These are phyloP conservation scores for Strigops habroptila DNA, from an alignment of 2,113 vertebrate species.

Conservation along the genomic window DNA sequence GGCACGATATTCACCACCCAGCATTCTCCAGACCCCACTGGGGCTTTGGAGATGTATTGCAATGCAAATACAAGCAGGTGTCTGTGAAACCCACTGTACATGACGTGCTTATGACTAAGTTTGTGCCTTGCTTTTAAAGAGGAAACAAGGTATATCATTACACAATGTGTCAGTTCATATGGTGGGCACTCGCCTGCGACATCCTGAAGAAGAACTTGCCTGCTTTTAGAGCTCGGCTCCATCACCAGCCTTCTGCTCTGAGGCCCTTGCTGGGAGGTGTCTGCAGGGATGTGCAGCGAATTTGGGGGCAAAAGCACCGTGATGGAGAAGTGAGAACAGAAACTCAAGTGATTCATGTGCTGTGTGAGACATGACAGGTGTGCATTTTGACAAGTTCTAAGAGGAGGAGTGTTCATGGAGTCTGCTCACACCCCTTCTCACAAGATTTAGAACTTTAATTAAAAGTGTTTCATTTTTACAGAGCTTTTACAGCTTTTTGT, in stretches of 20 bases:
- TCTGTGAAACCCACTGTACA: background rate
- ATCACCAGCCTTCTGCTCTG: background rate
- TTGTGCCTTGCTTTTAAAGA: background rate
- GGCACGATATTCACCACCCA: background rate
- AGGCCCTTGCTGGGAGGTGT: background rate
- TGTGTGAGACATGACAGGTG: background rate
- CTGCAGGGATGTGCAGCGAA: background rate
- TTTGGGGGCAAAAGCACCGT: fast-evolving
- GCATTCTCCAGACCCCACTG: background rate
- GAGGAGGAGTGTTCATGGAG: background rate
- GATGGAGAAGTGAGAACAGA: background rate
- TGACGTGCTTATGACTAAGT: background rate
- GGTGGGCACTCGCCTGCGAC: background rate
- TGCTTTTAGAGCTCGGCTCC: background rate
- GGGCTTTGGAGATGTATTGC: background rate
- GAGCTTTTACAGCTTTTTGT: background rate
- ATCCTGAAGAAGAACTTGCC: background rate
- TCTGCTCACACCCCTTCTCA: background rate
- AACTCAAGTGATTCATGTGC: background rate
- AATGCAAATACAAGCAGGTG: background rate
- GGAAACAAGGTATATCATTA: background rate
- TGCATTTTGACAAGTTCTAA: background rate
- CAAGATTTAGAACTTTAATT: background rate
- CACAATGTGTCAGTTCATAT: background rate
- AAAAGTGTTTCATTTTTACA: background rate